A percentile compares a stretch with the other conserved stretches of the same genome.
Conservation (phyloP, 2,888 invertebrate species). For the Drosophila cracens region DNA sequence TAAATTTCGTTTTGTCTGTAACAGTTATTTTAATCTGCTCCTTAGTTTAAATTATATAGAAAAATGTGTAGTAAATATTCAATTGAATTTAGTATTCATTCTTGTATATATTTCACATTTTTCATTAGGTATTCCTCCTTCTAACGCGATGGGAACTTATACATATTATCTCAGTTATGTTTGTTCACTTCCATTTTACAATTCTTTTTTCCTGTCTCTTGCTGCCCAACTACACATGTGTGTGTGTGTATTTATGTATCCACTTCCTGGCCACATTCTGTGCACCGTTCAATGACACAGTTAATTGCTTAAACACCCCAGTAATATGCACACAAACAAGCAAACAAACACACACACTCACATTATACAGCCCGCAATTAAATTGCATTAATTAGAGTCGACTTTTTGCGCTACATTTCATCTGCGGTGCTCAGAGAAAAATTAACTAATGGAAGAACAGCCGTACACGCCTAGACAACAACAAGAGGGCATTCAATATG, state of each 20-base stretch:
- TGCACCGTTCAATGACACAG: slow-evolving; percentile 75
- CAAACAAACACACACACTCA: slow-evolving; percentile 19
- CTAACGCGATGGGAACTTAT: slow-evolving; percentile 3
- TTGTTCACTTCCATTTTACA: slow-evolving; percentile 34
- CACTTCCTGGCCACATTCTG: slow-evolving; percentile 66
- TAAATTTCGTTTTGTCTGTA: neutral
- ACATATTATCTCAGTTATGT: slow-evolving; percentile 19
- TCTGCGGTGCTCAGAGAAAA: slow-evolving; percentile 22
- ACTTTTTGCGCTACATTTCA: slow-evolving; percentile 71
- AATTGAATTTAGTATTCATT: slow-evolving; percentile 11
- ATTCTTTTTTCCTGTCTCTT: slow-evolving; percentile 8
- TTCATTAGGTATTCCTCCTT: neutral
- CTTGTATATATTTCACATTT: slow-evolving; percentile 7
- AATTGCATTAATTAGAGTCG: slow-evolving; percentile 75
- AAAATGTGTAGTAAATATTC: slow-evolving; percentile 11
- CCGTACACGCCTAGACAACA: slow-evolving; percentile 28
- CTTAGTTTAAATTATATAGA: neutral
- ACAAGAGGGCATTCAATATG: slow-evolving; percentile 1
- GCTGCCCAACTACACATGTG: neutral
- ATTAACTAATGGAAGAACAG: slow-evolving; percentile 65
- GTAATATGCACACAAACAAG: slow-evolving; percentile 26
- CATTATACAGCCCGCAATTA: slow-evolving; percentile 54
- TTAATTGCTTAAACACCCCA: slow-evolving; percentile 69
- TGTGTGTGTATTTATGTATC: slow-evolving; percentile 31
- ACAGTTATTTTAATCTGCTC: neutral